Conservation (phyloP, 2,113 vertebrate genomes). For the Recurvirostra avosetta region DNA sequence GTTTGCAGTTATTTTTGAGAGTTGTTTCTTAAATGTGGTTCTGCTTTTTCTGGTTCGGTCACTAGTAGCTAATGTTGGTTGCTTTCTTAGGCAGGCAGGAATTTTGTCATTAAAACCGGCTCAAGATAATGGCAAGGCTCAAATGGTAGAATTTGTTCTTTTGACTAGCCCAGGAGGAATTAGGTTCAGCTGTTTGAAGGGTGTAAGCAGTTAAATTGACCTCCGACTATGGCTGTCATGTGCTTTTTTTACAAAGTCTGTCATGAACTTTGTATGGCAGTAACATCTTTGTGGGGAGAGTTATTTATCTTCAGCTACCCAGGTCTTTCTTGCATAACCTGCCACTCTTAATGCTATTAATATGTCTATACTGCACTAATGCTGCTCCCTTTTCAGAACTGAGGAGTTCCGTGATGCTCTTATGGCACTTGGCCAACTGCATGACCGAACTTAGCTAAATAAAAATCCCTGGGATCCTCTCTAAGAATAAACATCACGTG, state of each 20-base stretch:
- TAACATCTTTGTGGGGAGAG: background rate
- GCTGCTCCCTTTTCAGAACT: background rate
- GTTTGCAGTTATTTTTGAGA: background rate
- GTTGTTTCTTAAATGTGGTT: background rate
- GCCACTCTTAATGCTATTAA: rapidly evolving
- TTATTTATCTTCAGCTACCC: rapidly evolving
- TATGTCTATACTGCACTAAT: rapidly evolving
- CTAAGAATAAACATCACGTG: conserved; percentile 20
- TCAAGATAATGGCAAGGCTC: background rate
- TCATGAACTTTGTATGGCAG: background rate
- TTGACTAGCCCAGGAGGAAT: rapidly evolving
- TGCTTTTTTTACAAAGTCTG: background rate
- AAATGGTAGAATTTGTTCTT: background rate
- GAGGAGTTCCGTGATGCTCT: background rate
- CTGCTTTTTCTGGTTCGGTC: background rate
- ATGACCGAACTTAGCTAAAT: background rate
- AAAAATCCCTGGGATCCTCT: conserved; percentile 39
- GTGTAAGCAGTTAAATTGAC: background rate
- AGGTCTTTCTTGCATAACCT: background rate
- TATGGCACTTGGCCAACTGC: background rate
- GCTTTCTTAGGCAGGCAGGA: background rate
- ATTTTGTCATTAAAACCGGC: background rate
- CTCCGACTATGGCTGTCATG: background rate
- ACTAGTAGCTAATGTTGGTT: background rate
- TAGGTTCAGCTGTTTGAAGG: background rate